Evolutionary conservation across 2,113 vertebrate species (phyloP).

Genomic region (Saccopteryx bilineata): DNA sequence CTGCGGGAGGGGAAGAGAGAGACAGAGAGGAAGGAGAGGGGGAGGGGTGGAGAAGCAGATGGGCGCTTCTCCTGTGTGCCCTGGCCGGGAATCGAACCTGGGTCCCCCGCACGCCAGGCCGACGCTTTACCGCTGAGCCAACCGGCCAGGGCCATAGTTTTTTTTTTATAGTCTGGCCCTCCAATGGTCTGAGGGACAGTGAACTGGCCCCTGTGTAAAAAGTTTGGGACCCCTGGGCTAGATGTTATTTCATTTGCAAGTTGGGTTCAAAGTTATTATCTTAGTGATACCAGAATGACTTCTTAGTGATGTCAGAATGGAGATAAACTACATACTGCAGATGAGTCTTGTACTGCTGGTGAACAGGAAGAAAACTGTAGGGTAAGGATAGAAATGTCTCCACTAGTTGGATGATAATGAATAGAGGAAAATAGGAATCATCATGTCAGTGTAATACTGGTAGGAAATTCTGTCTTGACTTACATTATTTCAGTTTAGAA

Average conservation of each 20-base stretch:
- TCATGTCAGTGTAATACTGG: conserved; percentile 19
- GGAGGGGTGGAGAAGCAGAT: no score
- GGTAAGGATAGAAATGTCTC: not conserved
- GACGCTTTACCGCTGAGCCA: no score
- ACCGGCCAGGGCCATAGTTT: no score
- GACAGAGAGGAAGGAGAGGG: no score
- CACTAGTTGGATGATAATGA: not conserved
- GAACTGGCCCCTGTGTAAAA: no score
- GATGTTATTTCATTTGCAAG: conserved; percentile 53
- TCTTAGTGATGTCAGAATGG: conserved; percentile 73
- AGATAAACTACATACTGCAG: not conserved
- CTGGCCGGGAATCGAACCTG: no score
- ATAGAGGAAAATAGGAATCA: not conserved
- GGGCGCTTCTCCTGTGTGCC: no score
- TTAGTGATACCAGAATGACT: conserved; percentile 67
- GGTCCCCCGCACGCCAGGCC: no score
- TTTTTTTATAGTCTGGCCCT: no score
- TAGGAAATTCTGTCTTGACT: conserved; percentile 60
- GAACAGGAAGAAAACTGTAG: not conserved
- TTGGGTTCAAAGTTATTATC: conserved; percentile 43
- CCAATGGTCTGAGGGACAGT: no score
- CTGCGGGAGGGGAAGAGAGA: no score
- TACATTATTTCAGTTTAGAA: conserved; percentile 20
- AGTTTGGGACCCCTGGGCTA: not conserved
- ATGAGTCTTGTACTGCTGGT: not conserved